These are phyloP conservation scores for Danio kyathit DNA, from an alignment of 2,797 vertebrate species.

Conservation along the genomic window DNA sequence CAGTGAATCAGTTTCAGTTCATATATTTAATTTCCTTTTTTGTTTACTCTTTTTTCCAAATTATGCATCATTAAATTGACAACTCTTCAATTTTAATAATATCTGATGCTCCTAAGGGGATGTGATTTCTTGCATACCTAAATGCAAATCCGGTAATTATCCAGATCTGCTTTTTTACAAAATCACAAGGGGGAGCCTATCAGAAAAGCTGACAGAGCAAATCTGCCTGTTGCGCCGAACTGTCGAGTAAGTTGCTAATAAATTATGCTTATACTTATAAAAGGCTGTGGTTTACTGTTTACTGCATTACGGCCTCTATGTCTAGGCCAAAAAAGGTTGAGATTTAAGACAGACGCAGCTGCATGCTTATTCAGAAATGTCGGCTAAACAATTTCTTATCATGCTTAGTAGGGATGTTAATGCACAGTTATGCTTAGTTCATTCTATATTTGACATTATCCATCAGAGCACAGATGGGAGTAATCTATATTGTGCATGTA, in stretches of 20 bases:
- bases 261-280: slow-evolving; percentile 38
- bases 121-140: slow-evolving; percentile 55
- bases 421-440: neutral
- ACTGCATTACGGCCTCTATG: neutral
- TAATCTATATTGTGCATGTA: neutral
- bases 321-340: neutral
- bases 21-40: slow-evolving; percentile 48
- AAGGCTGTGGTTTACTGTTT: slow-evolving; percentile 13
- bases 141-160: slow-evolving; percentile 67
- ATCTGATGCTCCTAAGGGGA: slow-evolving; percentile 46
- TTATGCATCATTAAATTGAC: slow-evolving; percentile 67
- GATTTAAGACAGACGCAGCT: slow-evolving; percentile 1
- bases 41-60: slow-evolving; percentile 61
- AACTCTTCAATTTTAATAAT: slow-evolving; percentile 60
- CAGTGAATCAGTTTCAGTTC: slow-evolving; percentile 5
- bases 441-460: slow-evolving; percentile 12
- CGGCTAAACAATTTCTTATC: slow-evolving; percentile 11
- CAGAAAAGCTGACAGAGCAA: slow-evolving; percentile 56
- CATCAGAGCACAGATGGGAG: neutral
- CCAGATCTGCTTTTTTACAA: slow-evolving; percentile 54
- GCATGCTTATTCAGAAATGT: neutral
- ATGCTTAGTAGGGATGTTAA: neutral
- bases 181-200: slow-evolving; percentile 26
- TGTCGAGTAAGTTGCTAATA: slow-evolving; percentile 51
- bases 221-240: slow-evolving; percentile 46